These are phyloP conservation scores for Pseudopleuronectes americanus DNA, from an alignment of 2,797 vertebrate genomes.

Conservation along the genomic window DNA sequence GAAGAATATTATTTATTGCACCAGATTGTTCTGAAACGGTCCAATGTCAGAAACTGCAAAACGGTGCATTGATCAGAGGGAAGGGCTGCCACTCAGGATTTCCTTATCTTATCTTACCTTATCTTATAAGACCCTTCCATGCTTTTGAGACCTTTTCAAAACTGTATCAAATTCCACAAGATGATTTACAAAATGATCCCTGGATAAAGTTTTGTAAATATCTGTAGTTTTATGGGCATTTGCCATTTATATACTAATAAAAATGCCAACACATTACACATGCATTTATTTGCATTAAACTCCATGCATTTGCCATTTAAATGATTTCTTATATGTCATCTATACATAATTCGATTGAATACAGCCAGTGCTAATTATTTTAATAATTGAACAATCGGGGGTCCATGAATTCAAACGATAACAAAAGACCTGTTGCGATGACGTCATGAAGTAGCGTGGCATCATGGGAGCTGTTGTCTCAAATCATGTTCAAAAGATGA, in stretches of 20 bases:
- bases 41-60: not conserved
- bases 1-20: constrained; percentile 60
- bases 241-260: constrained; percentile 13
- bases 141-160: too few species aligned
- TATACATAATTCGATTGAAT: not conserved
- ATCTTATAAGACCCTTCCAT: too few species aligned
- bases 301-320: not conserved
- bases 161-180: too few species aligned
- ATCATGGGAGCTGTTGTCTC: too few species aligned
- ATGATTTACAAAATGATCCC: not conserved
- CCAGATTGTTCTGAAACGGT: not conserved
- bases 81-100: not conserved
- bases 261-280: not conserved
- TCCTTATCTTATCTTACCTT: not conserved
- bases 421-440: too few species aligned
- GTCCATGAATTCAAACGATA: too few species aligned
- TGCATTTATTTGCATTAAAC: not conserved
- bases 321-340: not conserved
- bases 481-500: too few species aligned
- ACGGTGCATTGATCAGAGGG: too few species aligned
- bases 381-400: not conserved
- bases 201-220: not conserved
- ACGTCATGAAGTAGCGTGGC: too few species aligned
- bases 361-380: not conserved
- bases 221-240: not conserved